A percentile compares a stretch with the other conserved stretches of the same genome.
phyloP scores from a whole-genome alignment of 2,113 vertebrate genomes.

The Tursiops truncatus region DNA sequence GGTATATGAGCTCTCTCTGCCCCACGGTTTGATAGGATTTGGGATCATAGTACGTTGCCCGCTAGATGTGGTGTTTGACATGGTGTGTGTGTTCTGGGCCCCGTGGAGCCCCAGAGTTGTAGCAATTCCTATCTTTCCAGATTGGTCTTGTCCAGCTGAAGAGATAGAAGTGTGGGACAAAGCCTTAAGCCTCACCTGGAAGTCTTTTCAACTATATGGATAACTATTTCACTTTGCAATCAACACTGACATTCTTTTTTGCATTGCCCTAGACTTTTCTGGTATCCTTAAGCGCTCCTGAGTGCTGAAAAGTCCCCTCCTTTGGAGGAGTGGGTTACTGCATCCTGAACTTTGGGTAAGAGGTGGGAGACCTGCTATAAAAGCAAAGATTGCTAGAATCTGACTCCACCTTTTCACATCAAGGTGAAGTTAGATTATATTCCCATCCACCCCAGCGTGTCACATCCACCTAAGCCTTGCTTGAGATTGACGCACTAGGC shows the following conservation, averaged over 20 bases:
- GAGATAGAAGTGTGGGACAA: not conserved
- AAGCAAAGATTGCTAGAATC: not conserved
- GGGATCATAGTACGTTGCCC: not conserved
- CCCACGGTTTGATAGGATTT: not conserved
- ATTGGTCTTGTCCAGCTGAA: not conserved
- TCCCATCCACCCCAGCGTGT: not conserved
- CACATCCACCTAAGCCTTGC: not conserved
- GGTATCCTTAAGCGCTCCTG: not conserved
- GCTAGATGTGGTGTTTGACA: not conserved
- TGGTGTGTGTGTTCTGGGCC: not conserved
- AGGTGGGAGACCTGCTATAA: not conserved
- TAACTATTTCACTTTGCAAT: not conserved
- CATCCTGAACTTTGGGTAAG: not conserved
- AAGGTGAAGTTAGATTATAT: not conserved
- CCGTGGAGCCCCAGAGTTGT: accelerated
- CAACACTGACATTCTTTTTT: not conserved
- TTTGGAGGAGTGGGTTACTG: not conserved
- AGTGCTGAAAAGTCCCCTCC: not conserved
- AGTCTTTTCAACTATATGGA: not conserved
- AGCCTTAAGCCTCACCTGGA: not conserved
- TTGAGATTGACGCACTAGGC: not conserved
- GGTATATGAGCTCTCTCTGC: not conserved
- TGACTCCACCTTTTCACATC: not conserved
- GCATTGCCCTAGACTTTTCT: not conserved
- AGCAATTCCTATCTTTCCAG: not conserved